Evolutionary conservation across 2,113 vertebrate genomes (phyloP).

Genomic region (Lepisosteus osseus): DNA sequence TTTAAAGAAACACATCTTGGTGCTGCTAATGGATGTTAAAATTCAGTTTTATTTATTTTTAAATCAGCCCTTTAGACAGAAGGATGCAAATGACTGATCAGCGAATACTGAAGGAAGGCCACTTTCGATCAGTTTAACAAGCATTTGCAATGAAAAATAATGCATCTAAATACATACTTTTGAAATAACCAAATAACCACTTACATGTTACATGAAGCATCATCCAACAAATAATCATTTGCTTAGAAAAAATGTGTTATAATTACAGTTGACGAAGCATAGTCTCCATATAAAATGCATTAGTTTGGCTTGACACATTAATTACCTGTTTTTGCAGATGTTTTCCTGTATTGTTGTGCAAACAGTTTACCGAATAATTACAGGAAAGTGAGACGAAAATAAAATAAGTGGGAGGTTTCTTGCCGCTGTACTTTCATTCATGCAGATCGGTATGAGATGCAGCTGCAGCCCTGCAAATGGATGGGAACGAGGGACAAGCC

Average conservation of each 20-base stretch:
- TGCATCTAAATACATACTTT: constrained; percentile 58
- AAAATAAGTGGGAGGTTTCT: constrained; percentile 89
- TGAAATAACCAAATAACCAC: constrained; percentile 86
- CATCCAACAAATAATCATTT: constrained; percentile 79
- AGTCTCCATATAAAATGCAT: constrained; percentile 89
- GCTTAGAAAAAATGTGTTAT: constrained; percentile 83
- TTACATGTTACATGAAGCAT: constrained; percentile 81
- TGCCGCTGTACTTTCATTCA: constrained; percentile 86
- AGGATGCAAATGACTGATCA: constrained; percentile 27
- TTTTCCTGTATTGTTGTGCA: constrained; percentile 91
- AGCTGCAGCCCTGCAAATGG: constrained; percentile 73
- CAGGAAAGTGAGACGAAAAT: constrained; percentile 89
- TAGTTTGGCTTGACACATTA: constrained; percentile 91
- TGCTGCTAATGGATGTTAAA: no score
- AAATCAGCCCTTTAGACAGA: constrained; percentile 23
- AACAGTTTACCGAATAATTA: constrained; percentile 91
- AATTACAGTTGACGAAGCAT: constrained; percentile 87
- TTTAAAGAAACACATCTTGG: no score
- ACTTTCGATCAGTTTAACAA: constrained; percentile 53
- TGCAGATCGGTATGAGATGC: constrained; percentile 75
- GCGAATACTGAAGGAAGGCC: constrained; percentile 17
- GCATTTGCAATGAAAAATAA: constrained; percentile 72
- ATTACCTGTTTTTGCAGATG: constrained; percentile 96
- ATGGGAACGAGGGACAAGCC: constrained; percentile 54
- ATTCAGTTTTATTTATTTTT: background rate